These are phyloP conservation scores for Oreochromis spilurus DNA, from an alignment of 2,113 vertebrate genomes.

Conservation along the genomic window DNA sequence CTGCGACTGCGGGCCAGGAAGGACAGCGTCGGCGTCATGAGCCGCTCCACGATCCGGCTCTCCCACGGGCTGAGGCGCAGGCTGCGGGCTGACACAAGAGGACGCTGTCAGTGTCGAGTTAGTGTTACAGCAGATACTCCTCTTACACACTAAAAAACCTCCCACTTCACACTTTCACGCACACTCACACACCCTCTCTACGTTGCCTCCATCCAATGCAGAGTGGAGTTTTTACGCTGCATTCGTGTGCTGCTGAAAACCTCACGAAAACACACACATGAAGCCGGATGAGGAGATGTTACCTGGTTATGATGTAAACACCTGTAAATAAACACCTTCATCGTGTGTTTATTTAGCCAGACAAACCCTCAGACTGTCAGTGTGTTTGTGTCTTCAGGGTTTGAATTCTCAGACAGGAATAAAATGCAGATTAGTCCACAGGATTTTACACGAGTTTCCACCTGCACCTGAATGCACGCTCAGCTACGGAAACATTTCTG, in stretches of 20 bases:
- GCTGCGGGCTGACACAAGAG: constrained; percentile 83
- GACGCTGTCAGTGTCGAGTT: constrained; percentile 29
- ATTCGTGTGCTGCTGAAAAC: neutral
- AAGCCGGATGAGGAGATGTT: neutral
- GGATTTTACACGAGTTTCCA: neutral
- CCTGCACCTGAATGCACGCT: neutral
- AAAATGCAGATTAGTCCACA: neutral
- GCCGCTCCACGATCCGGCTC: constrained; percentile 94
- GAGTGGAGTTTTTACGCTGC: neutral
- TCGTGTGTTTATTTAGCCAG: neutral
- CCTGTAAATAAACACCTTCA: neutral
- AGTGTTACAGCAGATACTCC: neutral
- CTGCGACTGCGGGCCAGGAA: constrained; percentile 94
- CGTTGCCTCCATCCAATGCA: neutral
- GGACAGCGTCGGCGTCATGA: constrained; percentile 96
- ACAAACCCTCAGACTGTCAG: neutral
- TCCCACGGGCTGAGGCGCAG: constrained; percentile 94
- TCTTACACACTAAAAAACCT: neutral
- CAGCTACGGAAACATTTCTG: neutral
- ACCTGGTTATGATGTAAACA: neutral
- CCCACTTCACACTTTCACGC: neutral
- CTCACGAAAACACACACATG: neutral
- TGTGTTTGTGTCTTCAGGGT: neutral
- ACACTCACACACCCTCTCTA: neutral
- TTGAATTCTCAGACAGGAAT: neutral